phyloP scores from a whole-genome alignment of 2,888 invertebrate genomes.

The Carterocephalus palaemon region DNA sequence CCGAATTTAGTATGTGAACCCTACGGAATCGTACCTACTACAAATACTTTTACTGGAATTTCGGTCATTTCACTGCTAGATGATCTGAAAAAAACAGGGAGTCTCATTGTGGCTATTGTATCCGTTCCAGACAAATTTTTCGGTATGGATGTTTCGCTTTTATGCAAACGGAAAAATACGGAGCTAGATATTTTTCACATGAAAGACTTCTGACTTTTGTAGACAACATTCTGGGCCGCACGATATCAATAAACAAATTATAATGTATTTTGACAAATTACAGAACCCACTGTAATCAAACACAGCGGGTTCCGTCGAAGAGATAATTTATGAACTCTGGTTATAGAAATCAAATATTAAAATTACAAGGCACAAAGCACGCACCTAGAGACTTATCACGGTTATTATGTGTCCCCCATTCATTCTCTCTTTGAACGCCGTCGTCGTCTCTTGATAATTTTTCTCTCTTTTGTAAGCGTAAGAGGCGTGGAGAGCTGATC shows the following conservation, averaged over 20 bases:
- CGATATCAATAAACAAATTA: slow-evolving; percentile 26
- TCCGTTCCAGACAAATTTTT: slow-evolving; percentile 9
- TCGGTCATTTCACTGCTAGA: slow-evolving; percentile 9
- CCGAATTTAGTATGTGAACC: slow-evolving; percentile 18
- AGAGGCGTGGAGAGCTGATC: slow-evolving; percentile 45
- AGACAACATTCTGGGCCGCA: too few species aligned
- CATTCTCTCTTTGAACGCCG: slow-evolving; percentile 56
- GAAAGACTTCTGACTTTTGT: neutral
- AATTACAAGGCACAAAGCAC: slow-evolving; percentile 53
- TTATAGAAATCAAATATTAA: slow-evolving; percentile 70
- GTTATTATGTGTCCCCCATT: slow-evolving; percentile 53
- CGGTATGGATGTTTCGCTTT: slow-evolving; percentile 9
- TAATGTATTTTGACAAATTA: slow-evolving; percentile 25
- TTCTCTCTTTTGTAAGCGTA: slow-evolving; percentile 53
- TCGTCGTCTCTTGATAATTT: slow-evolving; percentile 57
- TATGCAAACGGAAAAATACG: neutral
- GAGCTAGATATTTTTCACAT: slow-evolving; percentile 1
- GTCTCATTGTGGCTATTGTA: slow-evolving; percentile 16
- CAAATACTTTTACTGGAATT: neutral
- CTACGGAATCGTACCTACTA: neutral
- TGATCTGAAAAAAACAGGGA: slow-evolving; percentile 6
- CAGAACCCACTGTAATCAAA: slow-evolving; percentile 39
- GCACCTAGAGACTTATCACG: slow-evolving; percentile 23
- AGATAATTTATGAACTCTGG: slow-evolving; percentile 50
- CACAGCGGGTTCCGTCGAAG: slow-evolving; percentile 31